These are phyloP conservation scores for Gobio occitaniae DNA, from an alignment of 2,797 vertebrate genomes.

Conservation along the genomic window DNA sequence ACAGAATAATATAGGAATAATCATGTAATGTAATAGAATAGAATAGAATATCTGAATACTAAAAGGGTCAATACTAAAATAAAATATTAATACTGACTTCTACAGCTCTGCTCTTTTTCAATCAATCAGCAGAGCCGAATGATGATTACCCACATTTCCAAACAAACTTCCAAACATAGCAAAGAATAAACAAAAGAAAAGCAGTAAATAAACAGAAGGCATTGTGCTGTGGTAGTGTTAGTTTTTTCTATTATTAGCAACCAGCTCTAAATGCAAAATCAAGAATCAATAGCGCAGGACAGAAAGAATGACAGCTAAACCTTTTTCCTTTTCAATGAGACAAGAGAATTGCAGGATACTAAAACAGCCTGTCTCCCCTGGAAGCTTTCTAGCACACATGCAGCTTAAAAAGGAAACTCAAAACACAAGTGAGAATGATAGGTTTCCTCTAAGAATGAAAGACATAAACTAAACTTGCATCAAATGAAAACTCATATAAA, in stretches of 20 bases:
- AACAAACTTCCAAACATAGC: constrained; percentile 53
- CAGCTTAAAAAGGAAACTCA: neutral
- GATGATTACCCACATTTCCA: constrained; percentile 1
- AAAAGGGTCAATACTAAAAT: neutral
- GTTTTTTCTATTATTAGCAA: constrained; percentile 63
- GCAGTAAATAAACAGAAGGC: constrained; percentile 62
- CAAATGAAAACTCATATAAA: neutral
- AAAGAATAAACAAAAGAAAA: constrained; percentile 37
- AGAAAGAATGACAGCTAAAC: constrained; percentile 45
- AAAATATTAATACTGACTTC: neutral
- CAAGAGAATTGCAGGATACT: constrained; percentile 33
- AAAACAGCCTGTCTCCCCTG: constrained; percentile 55
- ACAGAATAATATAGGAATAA: too few relatives aligned
- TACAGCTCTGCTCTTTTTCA: neutral
- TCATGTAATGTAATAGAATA: neutral
- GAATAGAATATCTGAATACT: neutral
- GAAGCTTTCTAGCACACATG: constrained; percentile 46
- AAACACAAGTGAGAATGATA: constrained; percentile 3
- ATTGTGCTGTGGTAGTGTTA: constrained; percentile 58
- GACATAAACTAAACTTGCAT: neutral
- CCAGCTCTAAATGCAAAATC: constrained; percentile 59
- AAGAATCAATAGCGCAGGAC: constrained; percentile 66
- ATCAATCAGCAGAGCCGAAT: constrained; percentile 41
- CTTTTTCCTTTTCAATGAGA: constrained; percentile 45
- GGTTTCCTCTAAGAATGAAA: constrained; percentile 3